phyloP scores from a whole-genome alignment of 2,113 vertebrate species.

The Takifugu bimaculatus region DNA sequence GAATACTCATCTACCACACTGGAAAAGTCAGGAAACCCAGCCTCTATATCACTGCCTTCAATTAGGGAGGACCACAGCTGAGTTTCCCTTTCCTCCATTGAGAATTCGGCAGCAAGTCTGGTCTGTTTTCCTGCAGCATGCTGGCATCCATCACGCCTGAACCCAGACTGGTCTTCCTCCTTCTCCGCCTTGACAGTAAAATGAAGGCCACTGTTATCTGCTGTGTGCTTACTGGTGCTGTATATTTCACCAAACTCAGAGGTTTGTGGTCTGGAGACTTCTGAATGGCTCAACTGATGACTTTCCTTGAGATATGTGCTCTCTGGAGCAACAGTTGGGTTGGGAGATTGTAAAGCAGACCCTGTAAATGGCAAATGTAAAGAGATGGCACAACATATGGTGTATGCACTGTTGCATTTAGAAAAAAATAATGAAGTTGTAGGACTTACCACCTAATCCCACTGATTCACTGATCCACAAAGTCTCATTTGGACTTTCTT shows the following conservation, averaged over 20 bases:
- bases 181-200: slow-evolving; percentile 65
- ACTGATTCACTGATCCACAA: slow-evolving; percentile 58
- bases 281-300: slow-evolving; percentile 24
- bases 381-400: neutral
- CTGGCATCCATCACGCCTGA: slow-evolving; percentile 51
- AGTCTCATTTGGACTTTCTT: slow-evolving; percentile 67
- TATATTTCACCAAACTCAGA: slow-evolving; percentile 35
- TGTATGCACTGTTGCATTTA: neutral
- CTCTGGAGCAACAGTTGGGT: slow-evolving; percentile 3
- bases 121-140: slow-evolving; percentile 42
- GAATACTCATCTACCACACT: slow-evolving; percentile 69
- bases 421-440: neutral
- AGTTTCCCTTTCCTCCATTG: slow-evolving; percentile 58
- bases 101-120: slow-evolving; percentile 37
- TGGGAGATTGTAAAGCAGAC: slow-evolving; percentile 29
- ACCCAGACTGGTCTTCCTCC: slow-evolving; percentile 41
- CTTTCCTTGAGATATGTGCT: slow-evolving; percentile 30
- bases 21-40: slow-evolving; percentile 66
- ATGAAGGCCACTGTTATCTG: slow-evolving; percentile 34
- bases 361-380: slow-evolving; percentile 15
- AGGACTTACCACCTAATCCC: slow-evolving; percentile 23
- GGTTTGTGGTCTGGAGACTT: slow-evolving; percentile 24
- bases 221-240: slow-evolving; percentile 22
- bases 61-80: slow-evolving; percentile 68
- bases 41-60: slow-evolving; percentile 61